phyloP scores from a whole-genome alignment of 2,113 vertebrate genomes.

The Stigmatopora argus region DNA sequence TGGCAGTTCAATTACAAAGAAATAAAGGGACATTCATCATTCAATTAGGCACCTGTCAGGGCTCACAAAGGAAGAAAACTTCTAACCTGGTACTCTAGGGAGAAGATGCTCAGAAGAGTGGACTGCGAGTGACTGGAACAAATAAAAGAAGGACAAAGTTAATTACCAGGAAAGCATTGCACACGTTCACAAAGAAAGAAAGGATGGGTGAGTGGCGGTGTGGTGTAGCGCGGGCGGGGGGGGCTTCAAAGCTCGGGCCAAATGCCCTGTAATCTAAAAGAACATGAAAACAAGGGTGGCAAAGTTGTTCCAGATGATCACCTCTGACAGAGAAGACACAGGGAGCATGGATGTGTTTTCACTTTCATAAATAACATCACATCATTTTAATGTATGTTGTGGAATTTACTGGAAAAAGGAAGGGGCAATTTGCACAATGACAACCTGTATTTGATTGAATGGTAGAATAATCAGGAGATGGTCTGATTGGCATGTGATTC shows the following conservation, averaged over 20 bases:
- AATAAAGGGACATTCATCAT: conserved; percentile 99
- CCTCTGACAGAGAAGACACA: conserved; percentile 86
- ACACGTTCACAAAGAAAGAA: conserved; percentile 90
- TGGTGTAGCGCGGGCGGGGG: neutral
- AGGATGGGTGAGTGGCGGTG: conserved; percentile 20
- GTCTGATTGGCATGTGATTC: conserved; percentile 71
- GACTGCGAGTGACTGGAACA: conserved; percentile 99
- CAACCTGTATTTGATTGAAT: conserved; percentile 19
- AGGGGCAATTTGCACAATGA: neutral
- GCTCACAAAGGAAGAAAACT: conserved; percentile 99
- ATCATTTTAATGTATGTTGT: conserved; percentile 3
- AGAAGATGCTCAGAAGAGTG: conserved; percentile 99
- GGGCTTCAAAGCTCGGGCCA: conserved; percentile 92
- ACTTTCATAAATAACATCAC: conserved; percentile 29
- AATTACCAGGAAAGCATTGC: conserved; percentile 99
- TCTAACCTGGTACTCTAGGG: conserved; percentile 99
- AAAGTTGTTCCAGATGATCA: conserved; percentile 99
- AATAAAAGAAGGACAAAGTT: conserved; percentile 99
- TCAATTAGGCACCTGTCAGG: conserved; percentile 99
- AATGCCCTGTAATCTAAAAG: conserved; percentile 98
- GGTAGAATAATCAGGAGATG: neutral
- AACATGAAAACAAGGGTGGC: conserved; percentile 99
- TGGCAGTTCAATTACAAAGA: conserved; percentile 99
- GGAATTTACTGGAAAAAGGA: neutral
- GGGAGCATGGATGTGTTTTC: conserved; percentile 44